phyloP scores from a whole-genome alignment of 2,797 vertebrate species.

The Hoplostethus atlanticus region DNA sequence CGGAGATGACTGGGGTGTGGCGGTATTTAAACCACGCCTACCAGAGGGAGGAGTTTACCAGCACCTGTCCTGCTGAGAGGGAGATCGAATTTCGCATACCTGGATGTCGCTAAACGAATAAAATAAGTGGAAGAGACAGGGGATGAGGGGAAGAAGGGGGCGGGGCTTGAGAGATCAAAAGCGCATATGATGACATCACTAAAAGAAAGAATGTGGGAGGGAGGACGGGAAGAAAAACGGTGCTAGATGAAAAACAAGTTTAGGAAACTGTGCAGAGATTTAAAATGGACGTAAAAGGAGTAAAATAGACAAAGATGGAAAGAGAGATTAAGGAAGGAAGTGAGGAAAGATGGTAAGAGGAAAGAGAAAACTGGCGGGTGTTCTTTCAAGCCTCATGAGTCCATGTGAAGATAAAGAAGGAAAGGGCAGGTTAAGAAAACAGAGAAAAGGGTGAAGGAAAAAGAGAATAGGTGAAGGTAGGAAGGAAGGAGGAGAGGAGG shows the following conservation, averaged over 20 bases:
- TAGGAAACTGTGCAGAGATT: no score
- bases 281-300: no score
- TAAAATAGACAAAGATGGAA: no score
- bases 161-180: no score
- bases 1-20: constrained; percentile 92
- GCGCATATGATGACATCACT: no score
- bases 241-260: no score
- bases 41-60: constrained; percentile 92
- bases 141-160: no score
- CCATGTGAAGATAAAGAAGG: neutral
- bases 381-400: no score
- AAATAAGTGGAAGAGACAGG: constrained; percentile 50
- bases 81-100: constrained; percentile 90
- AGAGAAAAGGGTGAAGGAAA: neutral
- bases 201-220: no score
- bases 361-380: neutral
- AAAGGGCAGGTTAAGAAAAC: neutral
- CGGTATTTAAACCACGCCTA: constrained; percentile 92
- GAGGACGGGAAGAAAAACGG: no score
- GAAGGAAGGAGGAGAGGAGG: neutral
- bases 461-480: neutral
- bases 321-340: neutral
- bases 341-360: neutral
- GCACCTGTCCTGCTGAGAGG: constrained; percentile 92
- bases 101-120: constrained; percentile 81